These are phyloP conservation scores for Dolichotis patagonum DNA, from an alignment of 2,113 vertebrate genomes.

Conservation along the genomic window DNA sequence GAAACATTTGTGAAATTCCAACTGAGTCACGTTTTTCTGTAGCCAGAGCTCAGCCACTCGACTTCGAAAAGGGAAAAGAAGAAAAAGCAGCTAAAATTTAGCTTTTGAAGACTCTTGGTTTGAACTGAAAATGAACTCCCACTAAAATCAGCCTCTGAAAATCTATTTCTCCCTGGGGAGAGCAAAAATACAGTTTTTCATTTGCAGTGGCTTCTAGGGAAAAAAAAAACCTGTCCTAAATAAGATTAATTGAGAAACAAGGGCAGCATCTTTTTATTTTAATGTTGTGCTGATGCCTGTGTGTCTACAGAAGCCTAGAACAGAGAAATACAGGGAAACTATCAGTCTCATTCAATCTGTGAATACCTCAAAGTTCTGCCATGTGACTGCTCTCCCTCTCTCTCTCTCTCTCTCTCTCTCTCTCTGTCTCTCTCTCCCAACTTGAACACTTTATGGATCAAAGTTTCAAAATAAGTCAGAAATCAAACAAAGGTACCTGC, in stretches of 20 bases:
- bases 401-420: neutral
- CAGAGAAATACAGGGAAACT: accelerated
- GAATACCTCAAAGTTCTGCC: too few species aligned
- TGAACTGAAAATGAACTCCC: constrained; percentile 48
- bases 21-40: neutral
- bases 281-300: neutral
- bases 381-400: accelerated
- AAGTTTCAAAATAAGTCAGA: neutral
- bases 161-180: neutral
- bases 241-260: neutral
- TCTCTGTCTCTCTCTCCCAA: too few species aligned
- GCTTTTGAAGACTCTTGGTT: neutral
- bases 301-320: accelerated
- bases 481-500: neutral
- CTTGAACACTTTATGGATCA: too few species aligned
- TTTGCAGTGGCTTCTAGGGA: neutral
- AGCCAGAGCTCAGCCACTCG: neutral
- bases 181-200: neutral
- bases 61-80: neutral
- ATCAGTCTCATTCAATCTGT: too few species aligned
- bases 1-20: too few species aligned
- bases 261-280: too few species aligned
- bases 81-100: neutral
- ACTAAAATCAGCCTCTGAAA: neutral
- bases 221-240: neutral